A percentile compares a stretch with the other conserved stretches of the same genome.
These are phyloP conservation scores for Drosophila testacea DNA, from an alignment of 2,888 invertebrate genomes.

Conservation along the genomic window DNA sequence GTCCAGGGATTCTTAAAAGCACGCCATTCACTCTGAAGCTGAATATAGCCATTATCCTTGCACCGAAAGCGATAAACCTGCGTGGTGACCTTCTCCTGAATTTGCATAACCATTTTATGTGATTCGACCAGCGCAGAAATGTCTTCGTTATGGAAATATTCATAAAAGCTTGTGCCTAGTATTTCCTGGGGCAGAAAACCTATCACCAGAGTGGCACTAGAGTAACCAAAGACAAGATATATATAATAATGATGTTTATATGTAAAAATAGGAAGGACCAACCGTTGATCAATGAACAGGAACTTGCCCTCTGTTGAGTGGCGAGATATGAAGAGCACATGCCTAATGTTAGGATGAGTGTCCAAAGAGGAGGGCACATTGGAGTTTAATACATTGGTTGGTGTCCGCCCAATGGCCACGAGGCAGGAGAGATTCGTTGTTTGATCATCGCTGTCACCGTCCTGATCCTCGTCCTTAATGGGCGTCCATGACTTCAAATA, in stretches of 20 bases:
- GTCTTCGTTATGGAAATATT: constrained; percentile 94
- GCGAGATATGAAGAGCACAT: constrained; percentile 92
- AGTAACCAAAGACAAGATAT: neutral
- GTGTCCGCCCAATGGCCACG: constrained; percentile 93
- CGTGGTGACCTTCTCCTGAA: constrained; percentile 88
- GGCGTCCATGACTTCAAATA: constrained; percentile 97
- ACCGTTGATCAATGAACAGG: constrained; percentile 96
- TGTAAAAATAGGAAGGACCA: neutral
- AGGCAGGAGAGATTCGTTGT: constrained; percentile 92
- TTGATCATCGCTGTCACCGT: constrained; percentile 87
- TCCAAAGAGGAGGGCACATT: constrained; percentile 86
- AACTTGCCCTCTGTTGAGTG: constrained; percentile 97
- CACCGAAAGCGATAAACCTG: constrained; percentile 92
- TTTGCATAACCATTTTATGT: constrained; percentile 92
- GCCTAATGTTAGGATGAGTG: constrained; percentile 86
- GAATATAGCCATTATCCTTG: constrained; percentile 90
- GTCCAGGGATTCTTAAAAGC: constrained; percentile 98
- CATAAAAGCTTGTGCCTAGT: constrained; percentile 96
- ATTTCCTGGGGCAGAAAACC: constrained; percentile 97
- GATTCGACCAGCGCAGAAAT: constrained; percentile 92
- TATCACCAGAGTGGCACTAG: constrained; percentile 92
- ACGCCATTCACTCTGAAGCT: constrained; percentile 93
- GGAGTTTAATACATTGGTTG: constrained; percentile 87
- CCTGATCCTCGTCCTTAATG: constrained; percentile 90
- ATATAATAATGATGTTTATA: no score